Base-by-base conservation (phyloP, 2,888 invertebrate genomes). In the Bruchidius siliquastri region DNA sequence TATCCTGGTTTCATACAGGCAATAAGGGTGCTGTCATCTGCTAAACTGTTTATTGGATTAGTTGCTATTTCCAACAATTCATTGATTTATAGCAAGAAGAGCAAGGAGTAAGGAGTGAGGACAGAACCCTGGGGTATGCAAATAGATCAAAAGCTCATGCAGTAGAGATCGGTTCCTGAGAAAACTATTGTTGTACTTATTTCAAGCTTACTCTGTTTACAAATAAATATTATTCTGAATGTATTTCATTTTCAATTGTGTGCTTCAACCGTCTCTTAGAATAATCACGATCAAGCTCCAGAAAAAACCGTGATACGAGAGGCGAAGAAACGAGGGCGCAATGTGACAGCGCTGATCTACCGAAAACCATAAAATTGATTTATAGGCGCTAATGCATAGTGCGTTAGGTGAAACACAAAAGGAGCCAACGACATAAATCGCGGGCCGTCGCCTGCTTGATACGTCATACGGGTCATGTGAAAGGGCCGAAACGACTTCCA, bases 281-380 rank as follows among this genome's bases (percentile, higher is more conserved):
- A 49, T 49, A 49, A 49, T 49, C 49, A 49, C 49, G 18, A 49
- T 8, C 49, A 49, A 49, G 49, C 49, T 18, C 6, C 1, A 49
- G 49, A 49, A 49, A 49, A 49, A 49, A 49, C 49, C 49, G 49
- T 49, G 49, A 49, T 49, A 49, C 49, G 49, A 49, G 49, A 49
- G 49, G 18, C 49, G 49, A 49, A 49, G 49, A 49, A 49, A 49
- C 49, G 49, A 49, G 49, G 49, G 49, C 49, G 49, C 49, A 49
- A 49, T 49, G 49, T 49, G 49, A 49, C 49, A 49, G 49, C 49
- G 49, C 49, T 49, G 49, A 49, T 49, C 49, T 49, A 49, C 49
- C 49, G 49, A 71, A 86, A 86, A 86, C 85, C 86, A 86, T 86
- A 86, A 87, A 87, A 86, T 86, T 86, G 86, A 87, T 87, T 86